phyloP scores from a whole-genome alignment of 2,797 vertebrate genomes.

The Novumbra hubbsi region DNA sequence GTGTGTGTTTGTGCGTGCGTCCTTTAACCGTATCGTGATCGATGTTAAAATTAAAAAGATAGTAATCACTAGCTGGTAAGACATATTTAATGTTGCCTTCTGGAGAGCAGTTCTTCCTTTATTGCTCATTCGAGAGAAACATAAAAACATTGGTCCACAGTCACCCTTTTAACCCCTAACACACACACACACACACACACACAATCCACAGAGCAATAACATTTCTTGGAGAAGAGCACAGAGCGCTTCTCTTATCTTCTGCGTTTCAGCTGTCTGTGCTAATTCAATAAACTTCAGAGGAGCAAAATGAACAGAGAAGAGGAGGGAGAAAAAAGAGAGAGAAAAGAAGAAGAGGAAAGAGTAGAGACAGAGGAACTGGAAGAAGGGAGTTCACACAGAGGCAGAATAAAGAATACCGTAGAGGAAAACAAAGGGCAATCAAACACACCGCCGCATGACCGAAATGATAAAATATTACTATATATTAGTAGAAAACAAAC shows the following conservation, averaged over 20 bases:
- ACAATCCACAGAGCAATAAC: conserved; percentile 57
- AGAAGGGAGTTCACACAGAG: conserved; percentile 44
- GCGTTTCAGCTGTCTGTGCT: conserved; percentile 75
- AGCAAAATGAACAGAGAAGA: conserved; percentile 69
- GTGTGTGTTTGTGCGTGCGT: conserved; percentile 22
- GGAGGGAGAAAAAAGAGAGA: conserved; percentile 24
- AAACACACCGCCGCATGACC: neutral
- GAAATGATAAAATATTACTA: conserved; percentile 18
- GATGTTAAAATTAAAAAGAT: conserved; percentile 34
- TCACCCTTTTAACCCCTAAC: conserved; percentile 29
- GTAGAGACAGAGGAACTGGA: conserved; percentile 3
- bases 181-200: conserved; percentile 11
- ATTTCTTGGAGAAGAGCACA: conserved; percentile 58
- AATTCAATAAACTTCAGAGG: conserved; percentile 79
- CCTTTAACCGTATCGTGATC: neutral
- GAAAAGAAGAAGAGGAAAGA: conserved; percentile 5
- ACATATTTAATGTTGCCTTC: conserved; percentile 42
- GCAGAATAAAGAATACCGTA: conserved; percentile 9
- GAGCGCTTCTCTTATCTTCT: conserved; percentile 71
- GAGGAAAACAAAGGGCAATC: conserved; percentile 1
- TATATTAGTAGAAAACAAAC: conserved; percentile 11
- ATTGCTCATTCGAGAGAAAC: conserved; percentile 52
- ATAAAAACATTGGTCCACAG: conserved; percentile 55
- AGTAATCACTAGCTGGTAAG: conserved; percentile 39
- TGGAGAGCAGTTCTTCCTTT: conserved; percentile 37